phyloP scores from a whole-genome alignment of 1,140 invertebrate species.

The Gonioctena quinquepunctata region DNA sequence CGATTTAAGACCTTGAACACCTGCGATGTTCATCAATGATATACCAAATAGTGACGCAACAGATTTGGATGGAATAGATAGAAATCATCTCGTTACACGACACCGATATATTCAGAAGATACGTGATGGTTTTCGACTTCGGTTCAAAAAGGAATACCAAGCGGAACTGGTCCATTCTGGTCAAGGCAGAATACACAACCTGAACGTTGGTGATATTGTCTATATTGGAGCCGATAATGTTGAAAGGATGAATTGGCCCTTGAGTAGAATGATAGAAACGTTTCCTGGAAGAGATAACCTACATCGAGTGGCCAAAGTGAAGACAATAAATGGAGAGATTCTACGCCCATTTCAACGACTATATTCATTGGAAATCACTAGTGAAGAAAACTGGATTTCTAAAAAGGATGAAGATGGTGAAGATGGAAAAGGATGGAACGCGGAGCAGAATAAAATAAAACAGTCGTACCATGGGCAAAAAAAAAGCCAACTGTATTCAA shows the following conservation, averaged over 20 bases:
- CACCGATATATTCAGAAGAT: no score
- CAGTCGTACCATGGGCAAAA: background rate
- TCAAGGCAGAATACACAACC: background rate
- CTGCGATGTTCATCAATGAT: background rate
- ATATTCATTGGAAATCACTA: background rate
- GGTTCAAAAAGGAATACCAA: background rate
- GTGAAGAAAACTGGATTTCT: background rate
- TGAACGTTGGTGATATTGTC: no score
- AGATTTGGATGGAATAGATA: background rate
- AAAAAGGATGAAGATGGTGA: background rate
- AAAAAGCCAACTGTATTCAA: background rate
- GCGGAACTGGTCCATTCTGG: background rate
- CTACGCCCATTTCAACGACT: no score
- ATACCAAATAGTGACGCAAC: background rate
- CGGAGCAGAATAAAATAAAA: background rate
- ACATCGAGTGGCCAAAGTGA: background rate
- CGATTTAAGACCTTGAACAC: background rate
- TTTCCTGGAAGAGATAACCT: background rate
- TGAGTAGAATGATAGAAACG: background rate
- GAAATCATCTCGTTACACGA: no score
- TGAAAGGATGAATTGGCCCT: no score
- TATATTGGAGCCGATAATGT: no score
- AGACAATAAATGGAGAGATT: no score
- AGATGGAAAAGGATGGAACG: background rate
- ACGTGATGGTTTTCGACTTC: background rate